These are phyloP conservation scores for Cardiocondyla obscurior DNA, from an alignment of 1,140 invertebrate species.

Conservation along the genomic window DNA sequence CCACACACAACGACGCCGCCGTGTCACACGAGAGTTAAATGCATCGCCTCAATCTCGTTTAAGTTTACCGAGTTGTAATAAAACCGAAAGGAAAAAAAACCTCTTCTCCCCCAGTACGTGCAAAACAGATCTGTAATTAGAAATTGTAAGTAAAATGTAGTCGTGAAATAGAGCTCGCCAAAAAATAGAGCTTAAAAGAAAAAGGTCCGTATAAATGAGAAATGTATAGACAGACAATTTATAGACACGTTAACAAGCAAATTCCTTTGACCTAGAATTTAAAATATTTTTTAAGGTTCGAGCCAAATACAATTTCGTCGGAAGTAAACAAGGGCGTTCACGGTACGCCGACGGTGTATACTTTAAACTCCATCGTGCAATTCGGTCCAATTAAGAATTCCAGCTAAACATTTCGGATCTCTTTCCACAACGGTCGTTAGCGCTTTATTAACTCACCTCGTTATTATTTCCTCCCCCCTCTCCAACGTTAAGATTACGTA, in stretches of 20 bases:
- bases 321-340: neutral
- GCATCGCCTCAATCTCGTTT: neutral
- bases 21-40: neutral
- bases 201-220: neutral
- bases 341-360: neutral
- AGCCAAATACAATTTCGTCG: slow-evolving; percentile 33
- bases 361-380: slow-evolving; percentile 11
- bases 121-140: too few relatives aligned
- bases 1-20: too few relatives aligned
- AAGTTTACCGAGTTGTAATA: neutral
- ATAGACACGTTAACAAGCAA: neutral
- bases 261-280: neutral
- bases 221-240: too few relatives aligned
- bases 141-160: neutral
- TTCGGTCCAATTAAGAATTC: slow-evolving; percentile 39
- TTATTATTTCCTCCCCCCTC: slow-evolving; percentile 20
- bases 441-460: slow-evolving; percentile 38
- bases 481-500: slow-evolving; percentile 24
- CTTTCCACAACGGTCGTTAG: slow-evolving; percentile 31
- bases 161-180: neutral
- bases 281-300: slow-evolving; percentile 4
- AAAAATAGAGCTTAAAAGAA: neutral
- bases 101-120: too few relatives aligned
- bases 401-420: slow-evolving; percentile 5
- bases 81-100: neutral